A percentile compares a stretch with the other conserved stretches of the same genome.
Conservation (phyloP, 2,113 vertebrate species). For the Hemichromis elongatus region DNA sequence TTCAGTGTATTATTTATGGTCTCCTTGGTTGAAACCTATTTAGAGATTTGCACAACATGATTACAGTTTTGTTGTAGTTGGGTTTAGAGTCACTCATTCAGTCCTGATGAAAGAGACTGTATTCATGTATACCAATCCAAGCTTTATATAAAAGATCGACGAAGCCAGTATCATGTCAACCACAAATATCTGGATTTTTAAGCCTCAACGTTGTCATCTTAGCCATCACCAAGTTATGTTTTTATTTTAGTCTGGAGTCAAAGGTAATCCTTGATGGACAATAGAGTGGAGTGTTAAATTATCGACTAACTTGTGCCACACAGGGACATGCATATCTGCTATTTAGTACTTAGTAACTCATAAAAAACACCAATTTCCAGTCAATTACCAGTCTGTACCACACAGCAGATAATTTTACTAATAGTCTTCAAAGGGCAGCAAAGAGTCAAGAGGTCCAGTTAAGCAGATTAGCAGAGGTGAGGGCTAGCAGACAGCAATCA, state of each 20-base stretch:
- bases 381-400: neutral
- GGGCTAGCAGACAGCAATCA: neutral
- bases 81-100: neutral
- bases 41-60: neutral
- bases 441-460: neutral
- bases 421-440: neutral
- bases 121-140: neutral
- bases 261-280: neutral
- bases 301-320: neutral
- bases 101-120: neutral
- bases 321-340: neutral
- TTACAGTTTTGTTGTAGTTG: neutral
- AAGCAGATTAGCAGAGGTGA: neutral
- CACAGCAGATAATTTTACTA: neutral
- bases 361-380: neutral
- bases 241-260: neutral
- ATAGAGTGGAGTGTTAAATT: neutral
- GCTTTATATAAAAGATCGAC: neutral
- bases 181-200: neutral
- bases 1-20: neutral
- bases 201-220: neutral
- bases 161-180: neutral
- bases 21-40: constrained; percentile 1
- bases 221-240: neutral
- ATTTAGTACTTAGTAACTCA: neutral